A percentile compares a stretch with the other conserved stretches of the same genome.
phyloP scores from a whole-genome alignment of 1,140 invertebrate species.

The Drosophila grimshawi region DNA sequence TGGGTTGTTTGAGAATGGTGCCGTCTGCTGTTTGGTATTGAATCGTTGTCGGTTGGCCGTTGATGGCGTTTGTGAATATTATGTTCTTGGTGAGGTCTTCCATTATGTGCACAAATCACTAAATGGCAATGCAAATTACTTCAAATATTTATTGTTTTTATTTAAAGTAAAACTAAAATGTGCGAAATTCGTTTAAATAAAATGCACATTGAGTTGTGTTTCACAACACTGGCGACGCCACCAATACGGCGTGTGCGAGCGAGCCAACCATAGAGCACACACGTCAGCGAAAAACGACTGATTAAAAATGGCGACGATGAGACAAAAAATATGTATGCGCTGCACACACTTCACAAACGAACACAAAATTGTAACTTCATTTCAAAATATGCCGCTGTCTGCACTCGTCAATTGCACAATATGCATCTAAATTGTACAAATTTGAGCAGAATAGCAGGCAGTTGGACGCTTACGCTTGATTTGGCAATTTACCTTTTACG shows the following conservation, averaged over 20 bases:
- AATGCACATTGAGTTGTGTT: constrained; percentile 32
- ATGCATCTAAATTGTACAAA: background rate
- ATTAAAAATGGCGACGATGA: constrained; percentile 80
- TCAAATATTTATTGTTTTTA: constrained; percentile 6
- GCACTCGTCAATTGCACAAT: background rate
- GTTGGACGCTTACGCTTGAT: background rate
- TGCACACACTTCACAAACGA: constrained; percentile 49
- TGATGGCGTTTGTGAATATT: constrained; percentile 82
- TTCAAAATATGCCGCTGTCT: constrained; percentile 15
- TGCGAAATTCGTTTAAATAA: constrained; percentile 30
- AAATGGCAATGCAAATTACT: constrained; percentile 18
- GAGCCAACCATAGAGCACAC: constrained; percentile 50
- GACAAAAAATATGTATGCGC: constrained; percentile 71
- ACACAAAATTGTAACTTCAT: constrained; percentile 42
- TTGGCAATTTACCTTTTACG: constrained; percentile 70
- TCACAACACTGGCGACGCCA: constrained; percentile 63
- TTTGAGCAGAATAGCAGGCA: constrained; percentile 5
- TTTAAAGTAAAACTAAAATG: constrained; percentile 6
- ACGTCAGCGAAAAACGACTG: constrained; percentile 68
- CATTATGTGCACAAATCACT: constrained; percentile 62
- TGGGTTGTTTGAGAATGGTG: constrained; percentile 82
- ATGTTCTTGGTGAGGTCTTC: constrained; percentile 84
- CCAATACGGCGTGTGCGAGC: constrained; percentile 28
- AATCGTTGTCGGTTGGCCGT: constrained; percentile 80
- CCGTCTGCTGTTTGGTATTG: constrained; percentile 84